These are phyloP conservation scores for Rhagium mordax DNA, from an alignment of 2,888 invertebrate genomes.

Conservation along the genomic window DNA sequence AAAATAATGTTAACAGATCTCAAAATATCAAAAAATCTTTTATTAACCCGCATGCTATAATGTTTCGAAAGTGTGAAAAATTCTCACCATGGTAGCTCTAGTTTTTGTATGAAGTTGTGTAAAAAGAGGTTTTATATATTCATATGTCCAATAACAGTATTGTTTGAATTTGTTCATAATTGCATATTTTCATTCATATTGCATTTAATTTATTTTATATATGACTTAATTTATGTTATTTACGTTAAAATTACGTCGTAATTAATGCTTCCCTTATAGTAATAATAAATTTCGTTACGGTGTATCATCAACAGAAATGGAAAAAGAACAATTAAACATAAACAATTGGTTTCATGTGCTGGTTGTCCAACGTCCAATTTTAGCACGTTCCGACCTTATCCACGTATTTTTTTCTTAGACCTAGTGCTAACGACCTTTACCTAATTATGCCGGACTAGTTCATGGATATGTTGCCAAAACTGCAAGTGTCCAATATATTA, in stretches of 20 bases:
- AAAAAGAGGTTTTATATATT: not conserved
- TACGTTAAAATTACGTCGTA: not conserved
- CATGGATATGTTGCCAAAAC: not conserved
- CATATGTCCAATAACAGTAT: not conserved
- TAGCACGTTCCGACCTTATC: not conserved
- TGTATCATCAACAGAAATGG: not conserved
- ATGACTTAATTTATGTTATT: not conserved
- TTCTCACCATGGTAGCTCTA: not conserved
- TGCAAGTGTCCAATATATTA: no score
- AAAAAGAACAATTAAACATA: not conserved
- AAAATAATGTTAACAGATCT: no score
- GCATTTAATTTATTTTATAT: no score
- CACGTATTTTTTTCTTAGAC: not conserved
- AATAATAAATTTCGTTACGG: not conserved
- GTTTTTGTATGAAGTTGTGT: not conserved
- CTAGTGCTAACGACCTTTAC: conserved; percentile 1
- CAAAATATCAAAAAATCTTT: no score
- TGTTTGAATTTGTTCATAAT: not conserved
- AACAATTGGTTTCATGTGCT: not conserved
- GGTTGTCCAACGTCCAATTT: not conserved
- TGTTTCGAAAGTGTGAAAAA: no score
- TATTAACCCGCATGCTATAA: no score
- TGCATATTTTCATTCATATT: not conserved
- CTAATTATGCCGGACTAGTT: not conserved
- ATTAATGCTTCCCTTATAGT: not conserved